Percentiles rank a stretch among this genome's conserved stretches.
phyloP scores from a whole-genome alignment of 1,140 invertebrate species.

The Globodera ellingtonae region DNA sequence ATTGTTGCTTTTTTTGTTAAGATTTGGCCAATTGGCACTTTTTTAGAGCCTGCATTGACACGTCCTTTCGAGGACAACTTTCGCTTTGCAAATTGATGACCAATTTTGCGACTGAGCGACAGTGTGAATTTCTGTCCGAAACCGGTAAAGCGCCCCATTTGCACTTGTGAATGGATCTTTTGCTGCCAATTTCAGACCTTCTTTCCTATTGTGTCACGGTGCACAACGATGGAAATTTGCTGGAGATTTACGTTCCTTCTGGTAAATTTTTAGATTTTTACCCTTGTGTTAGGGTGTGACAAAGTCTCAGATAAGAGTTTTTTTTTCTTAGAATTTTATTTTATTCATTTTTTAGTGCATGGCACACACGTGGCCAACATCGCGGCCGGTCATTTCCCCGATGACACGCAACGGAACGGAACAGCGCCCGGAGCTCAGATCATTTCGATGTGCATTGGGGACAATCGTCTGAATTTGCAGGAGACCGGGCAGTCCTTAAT shows the following conservation, averaged over 20 bases:
- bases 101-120: constrained; percentile 80
- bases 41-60: constrained; percentile 82
- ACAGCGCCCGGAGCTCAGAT: constrained; percentile 94
- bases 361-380: constrained; percentile 96
- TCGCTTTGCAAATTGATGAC: constrained; percentile 77
- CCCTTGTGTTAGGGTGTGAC: background rate
- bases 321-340: no score
- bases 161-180: constrained; percentile 14
- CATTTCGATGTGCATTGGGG: constrained; percentile 86
- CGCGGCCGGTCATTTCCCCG: constrained; percentile 85
- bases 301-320: constrained; percentile 48
- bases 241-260: constrained; percentile 83
- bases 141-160: constrained; percentile 55
- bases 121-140: constrained; percentile 78
- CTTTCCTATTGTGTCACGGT: constrained; percentile 90
- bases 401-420: constrained; percentile 86
- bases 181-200: constrained; percentile 70
- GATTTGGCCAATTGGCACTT: constrained; percentile 34
- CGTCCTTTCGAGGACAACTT: constrained; percentile 80
- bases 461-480: constrained; percentile 84
- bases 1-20: constrained; percentile 15
- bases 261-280: constrained; percentile 4
- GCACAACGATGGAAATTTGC: constrained; percentile 83
- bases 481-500: constrained; percentile 90
- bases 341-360: constrained; percentile 76